phyloP scores from a whole-genome alignment of 2,888 invertebrate genomes.

The Pseudococcus longispinus region DNA sequence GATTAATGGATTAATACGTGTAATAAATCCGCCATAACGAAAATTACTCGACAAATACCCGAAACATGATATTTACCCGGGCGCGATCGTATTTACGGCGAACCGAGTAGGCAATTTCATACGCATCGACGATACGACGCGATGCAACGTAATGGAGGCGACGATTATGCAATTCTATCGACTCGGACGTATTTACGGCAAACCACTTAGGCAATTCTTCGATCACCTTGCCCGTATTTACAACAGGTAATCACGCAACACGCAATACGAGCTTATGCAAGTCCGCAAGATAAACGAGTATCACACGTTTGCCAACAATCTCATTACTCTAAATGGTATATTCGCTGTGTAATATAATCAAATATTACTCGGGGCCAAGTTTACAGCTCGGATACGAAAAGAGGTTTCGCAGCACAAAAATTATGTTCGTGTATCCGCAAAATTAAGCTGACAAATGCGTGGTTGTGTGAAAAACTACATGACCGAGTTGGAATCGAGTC shows the following conservation, averaged over 20 bases:
- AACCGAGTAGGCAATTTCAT: neutral
- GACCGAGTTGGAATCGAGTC: neutral
- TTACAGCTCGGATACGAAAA: too few species aligned
- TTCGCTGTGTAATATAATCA: neutral
- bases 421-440: neutral
- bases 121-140: neutral
- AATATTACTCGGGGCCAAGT: neutral
- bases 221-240: neutral
- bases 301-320: neutral
- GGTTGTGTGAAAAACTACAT: neutral
- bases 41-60: neutral
- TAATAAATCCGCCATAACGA: neutral
- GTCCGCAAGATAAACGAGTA: neutral
- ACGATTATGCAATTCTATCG: neutral
- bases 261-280: neutral
- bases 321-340: neutral
- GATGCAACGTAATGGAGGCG: neutral
- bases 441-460: neutral
- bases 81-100: conserved; percentile 12
- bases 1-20: neutral
- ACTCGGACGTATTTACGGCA: neutral
- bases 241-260: neutral
- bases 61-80: too few species aligned
- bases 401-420: neutral
- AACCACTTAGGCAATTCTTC: neutral